A percentile compares a stretch with the other conserved stretches of the same genome.
These are phyloP conservation scores for Pinctada fucata DNA, from an alignment of 2,888 invertebrate genomes.

Conservation along the genomic window DNA sequence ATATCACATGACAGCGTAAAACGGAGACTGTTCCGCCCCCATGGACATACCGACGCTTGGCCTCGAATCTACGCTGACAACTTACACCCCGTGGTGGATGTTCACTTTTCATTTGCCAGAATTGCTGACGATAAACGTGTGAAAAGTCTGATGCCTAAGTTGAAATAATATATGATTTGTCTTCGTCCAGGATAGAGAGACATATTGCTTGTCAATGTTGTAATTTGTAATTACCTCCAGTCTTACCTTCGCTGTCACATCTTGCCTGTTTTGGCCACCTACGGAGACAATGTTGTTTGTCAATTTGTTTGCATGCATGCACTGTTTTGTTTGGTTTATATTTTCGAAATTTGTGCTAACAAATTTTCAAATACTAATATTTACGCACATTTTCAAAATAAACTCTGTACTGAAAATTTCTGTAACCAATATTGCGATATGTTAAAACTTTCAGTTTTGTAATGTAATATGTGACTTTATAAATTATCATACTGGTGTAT, in stretches of 20 bases:
- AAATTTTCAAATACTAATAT: too few species aligned
- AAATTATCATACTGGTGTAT: too few species aligned
- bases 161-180: conserved; percentile 24
- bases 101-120: conserved; percentile 33
- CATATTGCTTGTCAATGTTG: neutral
- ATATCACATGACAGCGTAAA: conserved; percentile 34
- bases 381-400: too few species aligned
- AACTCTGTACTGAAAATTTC: too few species aligned
- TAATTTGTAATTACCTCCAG: neutral
- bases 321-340: too few species aligned
- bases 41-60: conserved; percentile 39
- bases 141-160: conserved; percentile 4
- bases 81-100: conserved; percentile 15
- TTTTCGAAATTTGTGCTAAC: too few species aligned
- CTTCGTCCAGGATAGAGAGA: neutral
- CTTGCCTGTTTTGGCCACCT: neutral
- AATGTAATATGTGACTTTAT: too few species aligned
- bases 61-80: conserved; percentile 23
- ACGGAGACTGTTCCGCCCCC: conserved; percentile 35
- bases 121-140: conserved; percentile 32
- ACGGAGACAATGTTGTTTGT: neutral
- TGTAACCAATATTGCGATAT: too few species aligned
- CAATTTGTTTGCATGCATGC: too few species aligned
- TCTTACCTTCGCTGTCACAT: neutral
- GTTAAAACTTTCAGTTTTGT: too few species aligned